phyloP scores from a whole-genome alignment of 1,140 invertebrate genomes.

The Leptopilina clavipes region DNA sequence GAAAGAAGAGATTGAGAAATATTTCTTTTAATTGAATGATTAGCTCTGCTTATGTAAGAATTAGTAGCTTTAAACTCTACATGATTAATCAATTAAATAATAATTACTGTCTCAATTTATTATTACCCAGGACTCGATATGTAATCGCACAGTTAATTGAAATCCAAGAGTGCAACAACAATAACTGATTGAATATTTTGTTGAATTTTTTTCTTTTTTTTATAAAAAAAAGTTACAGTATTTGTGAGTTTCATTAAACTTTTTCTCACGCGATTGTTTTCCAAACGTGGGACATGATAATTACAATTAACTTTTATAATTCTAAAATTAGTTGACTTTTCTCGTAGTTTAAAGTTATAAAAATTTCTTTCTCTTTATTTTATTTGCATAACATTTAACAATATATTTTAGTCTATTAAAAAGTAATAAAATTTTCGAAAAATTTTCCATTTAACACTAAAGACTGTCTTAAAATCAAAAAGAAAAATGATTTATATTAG shows the following conservation, averaged over 20 bases:
- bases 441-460: no score
- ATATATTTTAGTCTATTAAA: no score
- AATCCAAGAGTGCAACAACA: background rate
- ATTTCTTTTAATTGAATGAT: constrained; percentile 18
- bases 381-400: no score
- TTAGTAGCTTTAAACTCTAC: constrained; percentile 11
- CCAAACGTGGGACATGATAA: background rate
- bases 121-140: constrained; percentile 2
- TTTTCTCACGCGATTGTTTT: constrained; percentile 8
- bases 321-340: background rate
- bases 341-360: background rate
- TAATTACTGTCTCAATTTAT: constrained; percentile 30
- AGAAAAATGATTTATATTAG: no score
- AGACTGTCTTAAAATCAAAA: no score
- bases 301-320: background rate
- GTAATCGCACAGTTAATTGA: constrained; percentile 17
- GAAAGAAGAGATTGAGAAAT: background rate
- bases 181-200: constrained; percentile 4
- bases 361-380: background rate
- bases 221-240: background rate
- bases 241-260: background rate
- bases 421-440: no score
- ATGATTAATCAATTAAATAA: constrained; percentile 29
- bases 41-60: background rate
- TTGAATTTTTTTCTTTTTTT: background rate